These are phyloP conservation scores for Gavialis gangeticus DNA, from an alignment of 2,113 vertebrate genomes.

Conservation along the genomic window DNA sequence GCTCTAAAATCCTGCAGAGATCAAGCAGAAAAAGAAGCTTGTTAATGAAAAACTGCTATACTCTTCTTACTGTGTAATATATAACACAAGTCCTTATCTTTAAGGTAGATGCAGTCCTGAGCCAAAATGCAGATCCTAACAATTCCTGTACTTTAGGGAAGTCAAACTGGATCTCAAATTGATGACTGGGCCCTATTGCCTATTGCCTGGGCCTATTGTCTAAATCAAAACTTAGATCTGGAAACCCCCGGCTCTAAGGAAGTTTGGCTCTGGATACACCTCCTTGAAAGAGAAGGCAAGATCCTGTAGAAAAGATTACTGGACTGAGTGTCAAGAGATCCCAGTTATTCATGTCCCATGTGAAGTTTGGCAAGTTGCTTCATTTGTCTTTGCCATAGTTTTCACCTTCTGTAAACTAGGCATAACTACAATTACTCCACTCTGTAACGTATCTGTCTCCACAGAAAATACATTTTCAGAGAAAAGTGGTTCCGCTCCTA, in stretches of 20 bases:
- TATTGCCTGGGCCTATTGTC: neutral
- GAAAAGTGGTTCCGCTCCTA: too few species aligned
- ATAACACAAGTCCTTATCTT: neutral
- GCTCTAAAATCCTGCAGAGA: neutral
- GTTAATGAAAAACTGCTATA: neutral
- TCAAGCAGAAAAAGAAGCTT: neutral
- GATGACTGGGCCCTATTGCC: neutral
- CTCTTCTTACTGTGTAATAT: neutral
- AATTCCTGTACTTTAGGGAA: neutral
- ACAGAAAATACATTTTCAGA: too few species aligned
- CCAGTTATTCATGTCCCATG: too few species aligned
- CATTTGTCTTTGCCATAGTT: neutral
- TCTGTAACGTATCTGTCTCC: neutral
- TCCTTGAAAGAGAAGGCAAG: neutral
- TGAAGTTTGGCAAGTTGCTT: neutral
- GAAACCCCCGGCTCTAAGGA: neutral
- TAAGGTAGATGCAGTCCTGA: neutral
- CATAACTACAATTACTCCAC: neutral
- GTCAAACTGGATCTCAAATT: neutral
- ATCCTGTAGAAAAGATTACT: neutral
- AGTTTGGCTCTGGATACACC: neutral
- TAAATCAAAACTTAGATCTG: slow-evolving; percentile 5
- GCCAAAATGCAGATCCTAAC: neutral
- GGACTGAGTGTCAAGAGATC: neutral
- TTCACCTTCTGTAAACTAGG: neutral